Conservation (phyloP, 2,113 vertebrate species). For the Elaphurus davidianus region DNA sequence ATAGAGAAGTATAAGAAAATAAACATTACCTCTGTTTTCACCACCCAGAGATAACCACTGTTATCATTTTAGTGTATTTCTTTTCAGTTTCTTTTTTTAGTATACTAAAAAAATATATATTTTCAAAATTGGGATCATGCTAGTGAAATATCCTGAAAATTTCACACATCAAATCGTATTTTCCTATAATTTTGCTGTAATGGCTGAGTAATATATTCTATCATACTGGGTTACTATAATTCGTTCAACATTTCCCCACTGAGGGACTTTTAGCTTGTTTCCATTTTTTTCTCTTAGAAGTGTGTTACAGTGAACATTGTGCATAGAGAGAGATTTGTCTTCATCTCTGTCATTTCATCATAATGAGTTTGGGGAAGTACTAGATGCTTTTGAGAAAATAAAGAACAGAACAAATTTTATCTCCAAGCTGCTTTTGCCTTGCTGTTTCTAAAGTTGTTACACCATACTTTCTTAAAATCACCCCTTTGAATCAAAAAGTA, state of each 20-base stretch:
- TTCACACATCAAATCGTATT: conserved; percentile 6
- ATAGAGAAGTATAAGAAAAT: background rate
- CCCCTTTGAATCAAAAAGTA: background rate
- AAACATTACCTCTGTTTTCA: background rate
- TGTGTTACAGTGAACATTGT: background rate
- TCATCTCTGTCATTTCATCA: background rate
- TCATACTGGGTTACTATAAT: background rate
- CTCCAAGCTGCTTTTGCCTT: conserved; percentile 13
- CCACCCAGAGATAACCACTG: background rate
- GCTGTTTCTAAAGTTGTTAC: background rate
- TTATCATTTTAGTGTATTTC: background rate
- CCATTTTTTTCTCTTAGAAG: background rate
- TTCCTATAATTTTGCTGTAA: conserved; percentile 37
- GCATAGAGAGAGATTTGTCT: background rate
- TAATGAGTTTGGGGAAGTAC: conserved; percentile 17
- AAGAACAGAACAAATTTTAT: background rate
- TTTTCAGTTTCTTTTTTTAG: background rate
- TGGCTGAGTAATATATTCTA: background rate
- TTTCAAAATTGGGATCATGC: background rate
- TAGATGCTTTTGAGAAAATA: conserved; percentile 30
- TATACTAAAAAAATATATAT: background rate
- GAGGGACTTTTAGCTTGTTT: background rate
- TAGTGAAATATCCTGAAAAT: conserved; percentile 17
- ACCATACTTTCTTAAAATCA: conserved; percentile 32
- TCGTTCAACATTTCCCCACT: background rate